Base-by-base conservation (phyloP, 2,888 invertebrate species). In the Xestobium rufovillosum region DNA sequence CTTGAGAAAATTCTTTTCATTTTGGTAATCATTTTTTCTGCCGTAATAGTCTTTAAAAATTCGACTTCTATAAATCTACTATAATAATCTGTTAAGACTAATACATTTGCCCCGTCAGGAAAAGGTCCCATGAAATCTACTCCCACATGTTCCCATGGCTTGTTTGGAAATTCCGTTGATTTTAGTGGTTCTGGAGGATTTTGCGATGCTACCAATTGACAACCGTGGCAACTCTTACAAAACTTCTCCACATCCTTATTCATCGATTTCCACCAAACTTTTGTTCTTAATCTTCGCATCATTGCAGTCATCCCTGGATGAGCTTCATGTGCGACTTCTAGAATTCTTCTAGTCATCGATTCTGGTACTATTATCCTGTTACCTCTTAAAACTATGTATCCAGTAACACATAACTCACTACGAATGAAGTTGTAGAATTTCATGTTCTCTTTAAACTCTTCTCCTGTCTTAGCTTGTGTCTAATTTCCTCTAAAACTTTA, bases 231-330 rank as follows among this genome's bases (percentile, higher is more conserved):
- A 10, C 14, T 16, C 27, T 29, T 37, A 9, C 17, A 19, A 15
- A 26, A 14, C 16, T 32, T 29, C 15, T 50, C 50, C 16, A 36
- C 51, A 14, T 55, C 55, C 38, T 47, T 51, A 32, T 60, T 56
- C 4, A 49, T 47, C 15, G 40, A 45, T 3, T 55, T 54, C 57
- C 59, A 60, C 56, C 57, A 60, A 3, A 56, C 57, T 39, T 60
- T 58, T 1, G 51, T 42, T 3, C 59, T 26, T 2, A 58, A 37
- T 3, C 54, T 37, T 3, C 36, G 26, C 33, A 58, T 60, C 55
- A 31, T 36, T 46, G n/a, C n/a, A n/a, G n/a, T n/a, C n/a, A n/a
- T n/a, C n/a, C n/a, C n/a, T n/a, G n/a, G n/a, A n/a, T 56, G 51
- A 45, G 1, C 35, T 37, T 30, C 55, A 36, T 2, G 48, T 48